Evolutionary conservation across 1,140 invertebrate species (phyloP).

Genomic region (Condylostylus longicornis): DNA sequence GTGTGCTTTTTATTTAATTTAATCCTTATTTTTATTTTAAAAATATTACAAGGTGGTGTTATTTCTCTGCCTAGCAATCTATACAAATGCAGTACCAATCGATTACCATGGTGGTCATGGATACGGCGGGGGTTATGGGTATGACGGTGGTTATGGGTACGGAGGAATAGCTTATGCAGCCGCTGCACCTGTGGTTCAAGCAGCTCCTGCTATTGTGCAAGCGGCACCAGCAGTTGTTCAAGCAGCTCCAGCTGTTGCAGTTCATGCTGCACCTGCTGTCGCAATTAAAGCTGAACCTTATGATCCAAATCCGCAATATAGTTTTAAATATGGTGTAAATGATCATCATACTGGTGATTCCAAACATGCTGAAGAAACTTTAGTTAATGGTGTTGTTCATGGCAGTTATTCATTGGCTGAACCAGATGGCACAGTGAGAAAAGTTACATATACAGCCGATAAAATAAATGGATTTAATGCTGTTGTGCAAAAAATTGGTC

Average conservation of each 20-base stretch:
- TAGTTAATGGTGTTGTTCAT: slow-evolving; percentile 45
- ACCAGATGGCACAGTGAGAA: slow-evolving; percentile 46
- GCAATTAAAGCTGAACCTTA: slow-evolving; percentile 38
- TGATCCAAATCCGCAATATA: slow-evolving; percentile 55
- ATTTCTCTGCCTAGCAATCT: slow-evolving; percentile 1
- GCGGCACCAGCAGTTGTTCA: slow-evolving; percentile 21
- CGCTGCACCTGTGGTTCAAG: slow-evolving; percentile 13
- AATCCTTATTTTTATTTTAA: background rate
- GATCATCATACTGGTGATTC: slow-evolving; percentile 55
- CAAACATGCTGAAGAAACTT: slow-evolving; percentile 44
- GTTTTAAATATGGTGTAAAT: slow-evolving; percentile 53
- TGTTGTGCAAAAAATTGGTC: slow-evolving; percentile 40
- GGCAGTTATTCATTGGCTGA: slow-evolving; percentile 47
- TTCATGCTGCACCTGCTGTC: slow-evolving; percentile 28
- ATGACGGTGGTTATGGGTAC: slow-evolving; percentile 1
- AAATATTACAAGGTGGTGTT: slow-evolving; percentile 1
- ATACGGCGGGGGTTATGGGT: slow-evolving; percentile 8
- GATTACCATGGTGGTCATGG: background rate
- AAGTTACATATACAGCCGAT: slow-evolving; percentile 43
- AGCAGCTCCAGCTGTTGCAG: slow-evolving; percentile 22
- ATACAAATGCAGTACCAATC: background rate
- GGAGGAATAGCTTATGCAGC: slow-evolving; percentile 5
- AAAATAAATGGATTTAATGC: slow-evolving; percentile 45
- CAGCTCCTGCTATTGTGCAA: slow-evolving; percentile 18
- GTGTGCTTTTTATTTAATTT: background rate